Percentiles rank a stretch among this genome's conserved stretches.
These are phyloP conservation scores for Acleris emargana DNA, from an alignment of 2,888 invertebrate genomes.

Conservation along the genomic window DNA sequence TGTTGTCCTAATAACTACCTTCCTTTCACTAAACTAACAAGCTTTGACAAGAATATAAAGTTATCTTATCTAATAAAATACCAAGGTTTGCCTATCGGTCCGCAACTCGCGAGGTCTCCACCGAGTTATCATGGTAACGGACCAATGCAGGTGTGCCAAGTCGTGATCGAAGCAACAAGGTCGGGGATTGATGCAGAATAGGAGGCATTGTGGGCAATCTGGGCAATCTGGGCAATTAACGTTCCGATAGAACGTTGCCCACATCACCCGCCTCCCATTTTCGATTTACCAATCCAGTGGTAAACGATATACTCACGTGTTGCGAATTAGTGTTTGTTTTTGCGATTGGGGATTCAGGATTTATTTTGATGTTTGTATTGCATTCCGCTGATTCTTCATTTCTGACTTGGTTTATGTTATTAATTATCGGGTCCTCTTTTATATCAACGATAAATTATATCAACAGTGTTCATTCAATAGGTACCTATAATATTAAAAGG, in stretches of 20 bases:
- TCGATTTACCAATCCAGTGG: conserved; percentile 23
- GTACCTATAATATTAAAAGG: too few relatives aligned
- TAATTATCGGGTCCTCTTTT: too few relatives aligned
- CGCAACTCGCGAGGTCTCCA: not conserved
- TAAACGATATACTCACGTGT: conserved; percentile 13
- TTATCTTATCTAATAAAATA: conserved; percentile 1
- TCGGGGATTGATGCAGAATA: conserved; percentile 46
- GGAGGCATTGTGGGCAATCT: conserved; percentile 55
- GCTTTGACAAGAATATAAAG: not conserved
- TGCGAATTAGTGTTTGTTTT: conserved; percentile 18
- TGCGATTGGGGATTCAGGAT: conserved; percentile 11
- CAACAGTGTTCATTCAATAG: too few relatives aligned
- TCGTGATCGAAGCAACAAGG: conserved; percentile 67
- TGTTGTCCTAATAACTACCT: too few relatives aligned
- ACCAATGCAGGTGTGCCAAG: conserved; percentile 56
- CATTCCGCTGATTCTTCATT: not conserved
- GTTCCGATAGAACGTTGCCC: conserved; percentile 44
- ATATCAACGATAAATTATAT: too few relatives aligned
- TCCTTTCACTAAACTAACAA: conserved; percentile 1
- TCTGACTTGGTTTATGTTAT: not conserved
- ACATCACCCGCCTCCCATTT: conserved; percentile 30
- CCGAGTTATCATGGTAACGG: conserved; percentile 14
- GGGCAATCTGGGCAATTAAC: conserved; percentile 46
- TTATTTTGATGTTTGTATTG: not conserved
- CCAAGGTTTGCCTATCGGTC: not conserved